Conservation (phyloP, 1,140 invertebrate species). For the Caerostris darwini region DNA sequence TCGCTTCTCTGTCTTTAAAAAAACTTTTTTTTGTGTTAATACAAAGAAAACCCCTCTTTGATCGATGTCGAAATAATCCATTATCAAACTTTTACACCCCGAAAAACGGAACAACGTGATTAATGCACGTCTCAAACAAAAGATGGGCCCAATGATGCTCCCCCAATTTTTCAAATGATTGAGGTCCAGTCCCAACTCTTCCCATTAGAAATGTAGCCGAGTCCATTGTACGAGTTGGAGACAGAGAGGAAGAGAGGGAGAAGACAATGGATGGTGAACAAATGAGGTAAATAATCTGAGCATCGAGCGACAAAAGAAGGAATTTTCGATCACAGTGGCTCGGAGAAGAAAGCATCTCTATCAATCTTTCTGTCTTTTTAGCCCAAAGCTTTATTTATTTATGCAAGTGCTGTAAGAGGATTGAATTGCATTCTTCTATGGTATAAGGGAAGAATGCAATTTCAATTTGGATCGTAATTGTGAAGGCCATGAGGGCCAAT, state of each 20-base stretch:
- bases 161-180: constrained; percentile 36
- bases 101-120: constrained; percentile 20
- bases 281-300: constrained; percentile 50
- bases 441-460: background rate
- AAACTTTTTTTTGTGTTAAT: background rate
- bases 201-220: constrained; percentile 12
- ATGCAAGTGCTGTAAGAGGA: constrained; percentile 43
- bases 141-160: constrained; percentile 15
- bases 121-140: constrained; percentile 34
- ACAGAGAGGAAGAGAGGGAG: background rate
- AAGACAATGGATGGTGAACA: constrained; percentile 41
- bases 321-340: constrained; percentile 31
- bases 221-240: constrained; percentile 17
- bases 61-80: constrained; percentile 15
- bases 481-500: background rate
- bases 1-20: background rate
- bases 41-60: background rate
- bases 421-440: background rate
- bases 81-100: constrained; percentile 35
- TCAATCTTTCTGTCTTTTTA: constrained; percentile 25
- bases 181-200: background rate
- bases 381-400: constrained; percentile 47
- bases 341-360: background rate
- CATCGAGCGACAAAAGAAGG: constrained; percentile 47
- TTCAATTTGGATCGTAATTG: constrained; percentile 44